Evolutionary conservation across 2,113 vertebrate genomes (phyloP), one percentile per base, ranked within the genome.

Genomic region (Mormyrus lacerda): DNA sequence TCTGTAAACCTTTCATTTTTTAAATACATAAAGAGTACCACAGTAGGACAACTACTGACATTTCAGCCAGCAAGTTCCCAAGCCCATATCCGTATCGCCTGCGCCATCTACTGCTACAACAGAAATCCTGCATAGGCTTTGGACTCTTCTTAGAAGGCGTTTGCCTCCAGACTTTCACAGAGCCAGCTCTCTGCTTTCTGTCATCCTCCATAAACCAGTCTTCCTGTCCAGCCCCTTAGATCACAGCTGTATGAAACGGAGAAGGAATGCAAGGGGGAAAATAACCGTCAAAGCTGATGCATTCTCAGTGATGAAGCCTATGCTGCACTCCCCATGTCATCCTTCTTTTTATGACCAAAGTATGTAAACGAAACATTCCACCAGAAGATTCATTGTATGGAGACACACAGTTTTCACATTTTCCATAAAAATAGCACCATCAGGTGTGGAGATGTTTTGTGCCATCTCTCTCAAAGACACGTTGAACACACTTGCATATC

Each of bases 321-420:
- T 21, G 45, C 47, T 1, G n/a, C 19, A 27, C 48, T 53, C 84
- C 27, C 27, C 7, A 5, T 53, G 6, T 44, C 45, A 27, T 53
- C 24, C n/a, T 35, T 27, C 48, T 44, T 35, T 48, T 51, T 51
- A 51, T 86, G 84, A 53, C 45, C 24, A 2, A 53, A 35, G 47
- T 31, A 86, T 86, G 84, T 53, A 51, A 86, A 51, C n/a, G 27
- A 51, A 86, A 53, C 84, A 86, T 45, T 86, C 47, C n/a, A 27
- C 0, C 84, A 86, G 47, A 10, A 53, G 21, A 45, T 53, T 86
- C 84, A 48, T 86, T 53, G 84, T 1, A 35, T 8, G 48, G 51
- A 45, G 84, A 86, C 48, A 86, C 13, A 53, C 24, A 53, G 11
- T 19, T 51, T 55, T 86, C 48, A 50, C 31, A 19, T 48, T 19